Evolutionary conservation across 2,888 invertebrate species (phyloP).

Genomic region (Apotomis turbidana): DNA sequence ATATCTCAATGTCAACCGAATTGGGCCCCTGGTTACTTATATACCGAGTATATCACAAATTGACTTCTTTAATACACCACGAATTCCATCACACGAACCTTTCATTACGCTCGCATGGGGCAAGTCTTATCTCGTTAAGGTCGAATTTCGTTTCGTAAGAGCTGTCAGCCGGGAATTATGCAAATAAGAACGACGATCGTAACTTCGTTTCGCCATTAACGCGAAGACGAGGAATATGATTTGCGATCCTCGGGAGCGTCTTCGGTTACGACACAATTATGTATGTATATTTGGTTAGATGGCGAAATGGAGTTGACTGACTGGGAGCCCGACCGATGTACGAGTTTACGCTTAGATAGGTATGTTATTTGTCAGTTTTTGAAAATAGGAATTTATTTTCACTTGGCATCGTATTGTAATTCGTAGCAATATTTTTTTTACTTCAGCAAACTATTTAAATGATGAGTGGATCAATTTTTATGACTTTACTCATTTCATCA

Average conservation of each 20-base stretch:
- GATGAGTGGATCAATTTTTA: too few relatives aligned
- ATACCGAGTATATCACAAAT: too few relatives aligned
- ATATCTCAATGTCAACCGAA: too few relatives aligned
- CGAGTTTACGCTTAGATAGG: too few relatives aligned
- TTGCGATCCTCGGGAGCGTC: conserved; percentile 52
- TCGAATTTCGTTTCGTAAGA: conserved; percentile 39
- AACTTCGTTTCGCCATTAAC: conserved; percentile 64
- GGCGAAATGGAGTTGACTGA: conserved; percentile 28
- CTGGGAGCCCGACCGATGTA: not conserved
- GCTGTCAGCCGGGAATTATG: conserved; percentile 37
- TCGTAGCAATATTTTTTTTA: too few relatives aligned
- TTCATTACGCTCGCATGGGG: conserved; percentile 34
- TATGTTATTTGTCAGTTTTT: too few relatives aligned
- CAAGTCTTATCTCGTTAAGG: conserved; percentile 34
- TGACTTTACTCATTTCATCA: too few relatives aligned
- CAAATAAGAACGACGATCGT: conserved; percentile 51
- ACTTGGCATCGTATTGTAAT: too few relatives aligned
- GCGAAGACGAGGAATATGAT: conserved; percentile 53
- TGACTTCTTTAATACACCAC: conserved; percentile 35
- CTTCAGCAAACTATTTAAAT: too few relatives aligned
- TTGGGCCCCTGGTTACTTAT: too few relatives aligned
- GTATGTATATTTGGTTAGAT: conserved; percentile 34
- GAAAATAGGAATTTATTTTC: too few relatives aligned
- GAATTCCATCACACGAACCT: conserved; percentile 4
- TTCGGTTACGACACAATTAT: conserved; percentile 43